Base-by-base conservation (phyloP, 2,113 vertebrate species). In the Orcinus orca region DNA sequence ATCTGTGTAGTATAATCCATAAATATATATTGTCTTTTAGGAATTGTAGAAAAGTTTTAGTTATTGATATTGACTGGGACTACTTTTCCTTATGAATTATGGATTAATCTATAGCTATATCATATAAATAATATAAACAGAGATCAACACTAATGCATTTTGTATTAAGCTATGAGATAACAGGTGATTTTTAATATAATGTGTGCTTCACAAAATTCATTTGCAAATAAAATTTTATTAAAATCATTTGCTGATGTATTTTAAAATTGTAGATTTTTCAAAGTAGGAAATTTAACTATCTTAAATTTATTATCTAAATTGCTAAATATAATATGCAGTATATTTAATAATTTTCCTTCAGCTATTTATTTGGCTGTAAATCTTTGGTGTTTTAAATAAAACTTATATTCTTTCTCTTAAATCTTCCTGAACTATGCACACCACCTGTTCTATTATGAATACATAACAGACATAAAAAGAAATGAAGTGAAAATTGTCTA, bases 351-450 rank as follows among this genome's bases (percentile, higher is more conserved):
- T 87, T 90, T 96, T 74, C 33, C 10, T 70, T 92, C 21, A 86
- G 17, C 6, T 83, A 58, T 31, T 55, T 67, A 65, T 92, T 65
- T 90, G 47, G 6, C 41, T 87, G 0, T 84, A 65, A 50, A 26
- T 67, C 2, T 76, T 92, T 53, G 36, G 8, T 65, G 25, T 91
- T 86, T 95, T 33, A 63, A 77, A 50, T 83, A 63, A 77, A 90
- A 62, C 36, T 68, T 80, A 84, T 65, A 23, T 85, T 23, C 13
- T 93, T 97, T 31, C 81, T 96, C 88, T 84, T 41, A 93, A 86
- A 76, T 55, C 50, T 80, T 81, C 26, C 68, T 96, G 47, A 95
- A 89, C 62, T 90, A 23, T 47, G 10, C 17, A 63, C 23, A 70
- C 8, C 23, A 25, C 31, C 26, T 97, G 26, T 88, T 93, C 62